phyloP scores from a whole-genome alignment of 2,888 invertebrate species.

The Leucania comma region DNA sequence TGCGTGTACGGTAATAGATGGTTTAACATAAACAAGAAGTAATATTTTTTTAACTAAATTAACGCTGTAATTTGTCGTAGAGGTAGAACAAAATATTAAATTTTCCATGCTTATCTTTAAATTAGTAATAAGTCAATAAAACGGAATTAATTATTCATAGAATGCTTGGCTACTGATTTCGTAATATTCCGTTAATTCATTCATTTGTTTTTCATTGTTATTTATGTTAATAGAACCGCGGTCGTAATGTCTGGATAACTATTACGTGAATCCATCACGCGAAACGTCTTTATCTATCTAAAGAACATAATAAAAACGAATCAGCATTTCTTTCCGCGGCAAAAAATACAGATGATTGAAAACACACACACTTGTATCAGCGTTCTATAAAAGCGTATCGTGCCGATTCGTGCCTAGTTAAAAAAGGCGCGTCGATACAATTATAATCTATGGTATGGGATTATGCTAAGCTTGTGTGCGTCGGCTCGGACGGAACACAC shows the following conservation, averaged over 20 bases:
- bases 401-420: slow-evolving; percentile 40
- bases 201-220: slow-evolving; percentile 31
- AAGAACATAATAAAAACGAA: slow-evolving; percentile 36
- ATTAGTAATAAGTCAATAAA: slow-evolving; percentile 33
- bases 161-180: slow-evolving; percentile 19
- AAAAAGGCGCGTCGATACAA: slow-evolving; percentile 61
- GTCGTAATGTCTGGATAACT: slow-evolving; percentile 6
- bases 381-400: slow-evolving; percentile 43
- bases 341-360: slow-evolving; percentile 46
- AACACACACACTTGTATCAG: slow-evolving; percentile 38
- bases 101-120: slow-evolving; percentile 17
- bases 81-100: background rate
- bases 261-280: slow-evolving; percentile 1
- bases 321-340: slow-evolving; percentile 38
- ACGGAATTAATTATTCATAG: slow-evolving; percentile 19
- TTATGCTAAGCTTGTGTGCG: slow-evolving; percentile 70
- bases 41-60: slow-evolving; percentile 33
- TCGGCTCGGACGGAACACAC: slow-evolving; percentile 80
- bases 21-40: slow-evolving; percentile 50
- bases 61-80: slow-evolving; percentile 24
- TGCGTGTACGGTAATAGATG: slow-evolving; percentile 57
- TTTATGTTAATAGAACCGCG: slow-evolving; percentile 26
- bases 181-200: slow-evolving; percentile 20
- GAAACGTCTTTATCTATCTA: slow-evolving; percentile 23
- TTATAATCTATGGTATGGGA: slow-evolving; percentile 75